Evolutionary conservation across 2,113 vertebrate species (phyloP).

Genomic region (Osmerus mordax): DNA sequence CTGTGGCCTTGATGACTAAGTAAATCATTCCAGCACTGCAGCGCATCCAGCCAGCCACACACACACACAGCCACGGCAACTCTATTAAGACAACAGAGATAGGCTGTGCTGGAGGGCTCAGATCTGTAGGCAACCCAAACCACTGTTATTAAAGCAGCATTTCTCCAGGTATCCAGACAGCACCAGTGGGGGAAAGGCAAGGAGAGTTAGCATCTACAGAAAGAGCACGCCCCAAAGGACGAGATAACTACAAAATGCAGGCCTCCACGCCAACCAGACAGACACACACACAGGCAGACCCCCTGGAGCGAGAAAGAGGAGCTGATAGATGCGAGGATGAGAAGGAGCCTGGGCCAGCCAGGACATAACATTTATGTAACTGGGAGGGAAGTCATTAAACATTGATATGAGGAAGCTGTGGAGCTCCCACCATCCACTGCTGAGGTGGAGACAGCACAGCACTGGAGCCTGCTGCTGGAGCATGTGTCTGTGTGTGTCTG

Average conservation of each 20-base stretch:
- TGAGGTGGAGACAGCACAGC: background rate
- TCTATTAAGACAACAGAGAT: no score
- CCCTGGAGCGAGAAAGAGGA: background rate
- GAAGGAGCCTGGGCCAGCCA: background rate
- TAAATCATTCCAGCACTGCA: background rate
- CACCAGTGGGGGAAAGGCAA: background rate
- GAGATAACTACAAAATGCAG: background rate
- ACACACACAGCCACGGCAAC: constrained; percentile 1
- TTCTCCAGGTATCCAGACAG: background rate
- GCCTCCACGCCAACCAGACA: background rate
- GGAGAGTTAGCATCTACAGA: background rate
- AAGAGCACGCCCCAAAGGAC: no score
- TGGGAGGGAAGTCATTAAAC: background rate
- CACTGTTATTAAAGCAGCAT: background rate
- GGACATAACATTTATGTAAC: constrained; percentile 6
- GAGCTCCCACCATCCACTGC: background rate
- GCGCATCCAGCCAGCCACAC: background rate
- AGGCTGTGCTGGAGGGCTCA: no score
- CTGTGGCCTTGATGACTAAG: background rate
- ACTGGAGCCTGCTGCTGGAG: background rate
- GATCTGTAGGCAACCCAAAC: no score
- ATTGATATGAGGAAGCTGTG: background rate
- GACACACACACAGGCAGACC: background rate
- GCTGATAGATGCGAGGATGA: background rate
- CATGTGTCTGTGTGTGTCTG: background rate